Conservation (phyloP, 2,888 invertebrate species). For the Amiota minor region DNA sequence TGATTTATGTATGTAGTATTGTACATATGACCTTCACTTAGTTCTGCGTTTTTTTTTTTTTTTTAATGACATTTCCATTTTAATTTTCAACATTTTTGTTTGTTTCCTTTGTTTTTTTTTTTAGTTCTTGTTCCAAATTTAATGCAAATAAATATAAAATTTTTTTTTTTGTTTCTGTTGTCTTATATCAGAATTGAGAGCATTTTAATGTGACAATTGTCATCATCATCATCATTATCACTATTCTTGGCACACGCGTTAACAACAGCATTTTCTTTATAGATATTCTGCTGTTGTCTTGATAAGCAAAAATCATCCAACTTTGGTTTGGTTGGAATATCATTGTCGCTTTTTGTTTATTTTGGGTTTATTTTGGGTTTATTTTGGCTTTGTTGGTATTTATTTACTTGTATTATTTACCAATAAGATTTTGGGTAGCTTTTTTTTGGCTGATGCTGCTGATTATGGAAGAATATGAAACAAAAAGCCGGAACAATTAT, state of each 20-base stretch:
- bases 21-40: background rate
- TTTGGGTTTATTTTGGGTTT: background rate
- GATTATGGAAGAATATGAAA: background rate
- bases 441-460: too few relatives aligned
- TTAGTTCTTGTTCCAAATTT: conserved; percentile 22
- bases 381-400: background rate
- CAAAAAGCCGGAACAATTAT: background rate
- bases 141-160: conserved; percentile 14
- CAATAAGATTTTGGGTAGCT: too few relatives aligned
- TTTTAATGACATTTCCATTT: conserved; percentile 45
- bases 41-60: conserved; percentile 33
- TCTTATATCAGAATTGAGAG: conserved; percentile 30
- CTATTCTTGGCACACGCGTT: too few relatives aligned
- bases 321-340: conserved; percentile 6
- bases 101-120: conserved; percentile 23
- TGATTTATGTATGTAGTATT: background rate
- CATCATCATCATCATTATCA: background rate
- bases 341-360: background rate
- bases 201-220: conserved; percentile 34
- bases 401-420: background rate
- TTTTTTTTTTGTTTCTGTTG: conserved; percentile 28
- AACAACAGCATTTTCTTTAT: background rate
- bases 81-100: conserved; percentile 27
- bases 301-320: background rate
- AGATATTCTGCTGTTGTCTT: conserved; percentile 23